Evolutionary conservation across 2,888 invertebrate genomes (phyloP), one percentile per base, ranked within the genome.

Genomic region (Drosophila anomelani): DNA sequence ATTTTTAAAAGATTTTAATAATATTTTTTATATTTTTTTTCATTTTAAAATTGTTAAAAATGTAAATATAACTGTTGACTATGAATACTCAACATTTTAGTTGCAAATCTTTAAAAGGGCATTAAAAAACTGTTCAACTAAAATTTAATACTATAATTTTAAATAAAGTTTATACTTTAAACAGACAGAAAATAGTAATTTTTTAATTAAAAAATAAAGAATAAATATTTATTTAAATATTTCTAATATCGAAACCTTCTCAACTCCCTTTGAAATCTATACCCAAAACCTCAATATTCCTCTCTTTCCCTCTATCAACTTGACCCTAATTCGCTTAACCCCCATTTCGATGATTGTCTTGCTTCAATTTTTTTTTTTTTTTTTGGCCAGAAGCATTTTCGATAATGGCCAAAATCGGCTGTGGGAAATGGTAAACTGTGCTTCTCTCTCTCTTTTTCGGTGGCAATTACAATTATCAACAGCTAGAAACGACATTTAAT

Each of bases 401-500:
- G 58, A 66, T 73, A 73, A 73, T 74, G 46, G 43, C 59, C 73
- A 20, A 55, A 74, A 34, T 41, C n/a, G 47, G 41, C 36, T 41
- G 39, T 49, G 69, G 47, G 47, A 57, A 68, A 68, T 46, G 67
- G 36, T 17, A 68, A 68, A 47, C 34, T 32, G 13, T 26, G 23
- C 41, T 26, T 54, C 60, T 39, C 46, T 41, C 41, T 46, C 8
- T 12, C 43, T 23, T 32, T 41, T 47, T 26, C n/a, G 62, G 17
- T 13, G 43, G 23, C 54, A 55, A 72, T 71, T 71, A 38, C 49
- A 73, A 73, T 58, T 74, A 73, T 66, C 59, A 47, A 55, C 70
- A 68, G 68, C 69, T 68, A 68, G 68, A 12, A 61, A 51, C 55
- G 76, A 61, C 68, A 68, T 69, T 75, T 75, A 75, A 75, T 76